These are phyloP conservation scores for Callaeas wilsoni DNA, from an alignment of 2,113 vertebrate species.

Conservation along the genomic window DNA sequence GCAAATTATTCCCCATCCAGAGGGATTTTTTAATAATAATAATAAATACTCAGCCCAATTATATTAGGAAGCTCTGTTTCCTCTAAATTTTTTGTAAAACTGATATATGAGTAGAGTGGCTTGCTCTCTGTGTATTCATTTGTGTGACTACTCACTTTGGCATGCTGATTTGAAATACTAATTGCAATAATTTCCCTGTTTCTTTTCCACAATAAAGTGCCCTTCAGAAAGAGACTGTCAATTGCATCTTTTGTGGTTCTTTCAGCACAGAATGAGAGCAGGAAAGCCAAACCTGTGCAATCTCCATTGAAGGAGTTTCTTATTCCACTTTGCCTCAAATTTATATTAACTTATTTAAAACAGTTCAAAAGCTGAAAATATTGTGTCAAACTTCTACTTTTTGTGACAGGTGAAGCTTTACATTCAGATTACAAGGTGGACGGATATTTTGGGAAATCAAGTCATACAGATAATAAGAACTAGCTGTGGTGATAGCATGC, in stretches of 20 bases:
- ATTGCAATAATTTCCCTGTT: not conserved
- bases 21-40: not conserved
- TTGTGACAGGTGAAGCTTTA: not conserved
- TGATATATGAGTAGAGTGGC: not conserved
- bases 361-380: not conserved
- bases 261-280: not conserved
- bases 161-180: not conserved
- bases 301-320: not conserved
- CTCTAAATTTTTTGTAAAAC: not conserved
- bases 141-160: not conserved
- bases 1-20: not conserved
- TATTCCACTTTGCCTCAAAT: not conserved
- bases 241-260: not conserved
- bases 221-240: not conserved
- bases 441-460: not conserved
- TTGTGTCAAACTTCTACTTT: not conserved
- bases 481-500: not conserved
- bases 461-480: not conserved
- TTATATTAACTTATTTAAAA: not conserved
- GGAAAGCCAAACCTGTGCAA: not conserved
- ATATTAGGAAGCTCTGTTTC: not conserved
- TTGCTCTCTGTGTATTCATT: not conserved
- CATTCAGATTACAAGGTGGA: not conserved
- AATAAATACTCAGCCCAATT: not conserved
- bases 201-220: not conserved